A percentile compares a stretch with the other conserved stretches of the same genome.
phyloP scores from a whole-genome alignment of 2,797 vertebrate genomes.

The Gymnopithys bicolor region DNA sequence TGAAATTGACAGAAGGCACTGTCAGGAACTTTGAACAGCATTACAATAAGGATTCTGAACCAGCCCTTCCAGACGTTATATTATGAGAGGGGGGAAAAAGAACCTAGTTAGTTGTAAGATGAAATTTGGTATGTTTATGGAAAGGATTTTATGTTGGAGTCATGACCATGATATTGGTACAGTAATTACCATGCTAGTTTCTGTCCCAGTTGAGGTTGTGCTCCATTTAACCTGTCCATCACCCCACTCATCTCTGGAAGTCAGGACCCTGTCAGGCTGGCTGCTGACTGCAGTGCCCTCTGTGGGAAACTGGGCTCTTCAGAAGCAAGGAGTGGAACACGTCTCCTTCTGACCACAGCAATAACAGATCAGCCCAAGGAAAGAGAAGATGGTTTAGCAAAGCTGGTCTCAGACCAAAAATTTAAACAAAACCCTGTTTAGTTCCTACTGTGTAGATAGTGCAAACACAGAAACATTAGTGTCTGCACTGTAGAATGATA shows the following conservation, averaged over 20 bases:
- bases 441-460: background rate
- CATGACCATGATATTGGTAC: background rate
- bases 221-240: background rate
- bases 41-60: background rate
- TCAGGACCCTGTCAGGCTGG: background rate
- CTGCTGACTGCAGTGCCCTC: background rate
- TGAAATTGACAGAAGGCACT: background rate
- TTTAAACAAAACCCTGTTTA: conserved; percentile 9
- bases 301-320: background rate
- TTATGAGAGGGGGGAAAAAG: accelerated
- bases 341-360: background rate
- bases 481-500: background rate
- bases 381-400: background rate
- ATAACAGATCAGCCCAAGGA: background rate
- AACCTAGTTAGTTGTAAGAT: background rate
- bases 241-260: background rate
- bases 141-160: background rate
- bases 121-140: background rate
- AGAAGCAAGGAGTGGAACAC: background rate
- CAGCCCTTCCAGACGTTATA: background rate
- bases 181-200: background rate
- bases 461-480: background rate
- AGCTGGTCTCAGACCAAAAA: background rate
- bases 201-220: background rate
- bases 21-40: background rate